Percentiles rank a stretch among this genome's conserved stretches.
These are phyloP conservation scores for Bursaphelenchus mucronatus DNA, from an alignment of 1,140 invertebrate species.

Conservation along the genomic window DNA sequence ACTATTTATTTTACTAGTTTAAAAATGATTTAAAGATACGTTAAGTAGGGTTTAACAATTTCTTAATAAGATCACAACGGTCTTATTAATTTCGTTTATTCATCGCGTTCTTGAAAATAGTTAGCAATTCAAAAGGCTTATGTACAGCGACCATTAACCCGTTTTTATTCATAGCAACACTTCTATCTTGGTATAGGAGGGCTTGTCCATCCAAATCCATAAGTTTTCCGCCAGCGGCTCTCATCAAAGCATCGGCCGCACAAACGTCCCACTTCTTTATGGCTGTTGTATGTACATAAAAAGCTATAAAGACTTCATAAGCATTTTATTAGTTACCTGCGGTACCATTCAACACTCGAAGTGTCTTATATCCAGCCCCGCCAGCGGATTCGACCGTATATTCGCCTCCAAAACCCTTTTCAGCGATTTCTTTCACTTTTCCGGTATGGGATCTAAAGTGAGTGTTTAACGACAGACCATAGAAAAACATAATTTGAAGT, in stretches of 20 bases:
- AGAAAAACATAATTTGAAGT: background rate
- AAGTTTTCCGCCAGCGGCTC: constrained; percentile 67
- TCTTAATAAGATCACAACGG: background rate
- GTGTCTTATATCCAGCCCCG: constrained; percentile 81
- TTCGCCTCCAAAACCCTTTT: constrained; percentile 69
- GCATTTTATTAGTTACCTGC: constrained; percentile 64
- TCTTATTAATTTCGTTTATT: constrained; percentile 13
- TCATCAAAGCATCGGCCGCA: constrained; percentile 86
- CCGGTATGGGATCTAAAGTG: constrained; percentile 79
- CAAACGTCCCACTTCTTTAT: constrained; percentile 99
- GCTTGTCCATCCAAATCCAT: constrained; percentile 64
- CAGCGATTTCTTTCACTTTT: constrained; percentile 70
- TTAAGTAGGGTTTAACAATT: background rate
- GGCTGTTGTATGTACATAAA: constrained; percentile 82
- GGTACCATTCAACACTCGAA: constrained; percentile 78
- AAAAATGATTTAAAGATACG: constrained; percentile 15
- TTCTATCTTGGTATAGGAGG: constrained; percentile 14
- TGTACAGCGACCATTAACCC: constrained; percentile 36
- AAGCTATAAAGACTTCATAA: constrained; percentile 62
- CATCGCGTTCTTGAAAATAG: constrained; percentile 11
- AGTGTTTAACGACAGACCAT: background rate
- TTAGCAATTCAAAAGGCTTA: constrained; percentile 30
- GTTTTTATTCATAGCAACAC: constrained; percentile 27
- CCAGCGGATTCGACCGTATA: constrained; percentile 70
- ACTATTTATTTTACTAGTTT: constrained; percentile 7